Conservation (phyloP, 2,113 vertebrate species). For the Uropsilus gracilis region DNA sequence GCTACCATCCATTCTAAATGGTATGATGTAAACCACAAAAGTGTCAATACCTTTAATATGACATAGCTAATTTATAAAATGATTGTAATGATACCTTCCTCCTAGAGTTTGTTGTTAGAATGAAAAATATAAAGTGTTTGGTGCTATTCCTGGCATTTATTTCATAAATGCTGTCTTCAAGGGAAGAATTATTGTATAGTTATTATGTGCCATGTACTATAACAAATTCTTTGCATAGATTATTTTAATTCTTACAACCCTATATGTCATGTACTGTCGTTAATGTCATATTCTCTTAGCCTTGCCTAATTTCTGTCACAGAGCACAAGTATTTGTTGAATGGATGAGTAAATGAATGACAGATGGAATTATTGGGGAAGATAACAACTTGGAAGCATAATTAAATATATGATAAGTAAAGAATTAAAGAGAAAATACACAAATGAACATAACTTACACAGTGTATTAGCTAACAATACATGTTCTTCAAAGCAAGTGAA, state of each 20-base stretch:
- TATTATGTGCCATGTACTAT: background rate
- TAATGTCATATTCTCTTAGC: background rate
- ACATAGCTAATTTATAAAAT: conserved; percentile 36
- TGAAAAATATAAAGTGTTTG: background rate
- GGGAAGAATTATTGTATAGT: background rate
- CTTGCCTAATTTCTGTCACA: background rate
- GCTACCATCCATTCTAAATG: background rate
- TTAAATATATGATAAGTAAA: background rate
- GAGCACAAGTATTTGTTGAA: background rate
- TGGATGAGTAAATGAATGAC: background rate
- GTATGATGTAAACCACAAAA: background rate
- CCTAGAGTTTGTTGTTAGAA: background rate
- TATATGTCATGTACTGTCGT: background rate
- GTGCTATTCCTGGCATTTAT: background rate
- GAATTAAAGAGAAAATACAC: background rate
- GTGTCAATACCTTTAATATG: background rate
- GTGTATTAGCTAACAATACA: background rate
- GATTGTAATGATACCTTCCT: background rate
- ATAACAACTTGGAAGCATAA: background rate
- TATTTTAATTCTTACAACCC: background rate
- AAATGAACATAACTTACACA: background rate
- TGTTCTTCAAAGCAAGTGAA: background rate
- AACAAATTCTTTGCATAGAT: background rate
- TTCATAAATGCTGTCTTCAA: background rate
- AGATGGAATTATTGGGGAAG: background rate